Percentiles rank a stretch among this genome's conserved stretches.
Conservation (phyloP, 2,113 vertebrate genomes). For the Megatriorchis doriae region DNA sequence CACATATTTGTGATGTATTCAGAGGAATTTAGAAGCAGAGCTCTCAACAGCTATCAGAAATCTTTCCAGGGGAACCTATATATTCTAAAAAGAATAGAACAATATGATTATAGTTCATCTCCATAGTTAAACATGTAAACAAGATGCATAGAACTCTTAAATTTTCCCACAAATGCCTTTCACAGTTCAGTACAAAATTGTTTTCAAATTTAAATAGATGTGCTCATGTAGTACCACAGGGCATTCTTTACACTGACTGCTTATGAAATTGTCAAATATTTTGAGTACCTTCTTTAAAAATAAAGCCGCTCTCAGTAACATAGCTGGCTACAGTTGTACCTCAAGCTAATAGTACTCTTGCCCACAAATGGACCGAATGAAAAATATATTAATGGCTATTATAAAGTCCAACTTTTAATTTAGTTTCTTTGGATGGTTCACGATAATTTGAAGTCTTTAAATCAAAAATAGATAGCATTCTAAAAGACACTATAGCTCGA, state of each 20-base stretch:
- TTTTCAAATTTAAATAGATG: neutral
- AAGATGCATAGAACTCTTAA: neutral
- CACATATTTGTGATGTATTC: neutral
- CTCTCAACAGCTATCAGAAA: neutral
- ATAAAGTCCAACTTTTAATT: slow-evolving; percentile 26
- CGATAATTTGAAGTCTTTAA: slow-evolving; percentile 35
- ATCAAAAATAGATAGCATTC: slow-evolving; percentile 19
- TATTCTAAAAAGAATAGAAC: neutral
- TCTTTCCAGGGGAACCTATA: neutral
- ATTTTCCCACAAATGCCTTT: neutral
- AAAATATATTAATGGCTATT: slow-evolving; percentile 10
- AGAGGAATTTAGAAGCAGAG: neutral
- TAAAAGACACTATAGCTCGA: neutral
- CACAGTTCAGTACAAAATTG: neutral
- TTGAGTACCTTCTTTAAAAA: neutral
- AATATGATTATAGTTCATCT: neutral
- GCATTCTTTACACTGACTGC: neutral
- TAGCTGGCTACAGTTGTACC: neutral
- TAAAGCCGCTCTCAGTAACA: neutral
- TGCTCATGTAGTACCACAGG: neutral
- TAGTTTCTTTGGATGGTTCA: neutral
- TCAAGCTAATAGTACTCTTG: neutral
- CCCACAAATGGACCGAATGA: neutral
- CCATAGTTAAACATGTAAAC: neutral
- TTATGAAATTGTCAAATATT: neutral